These are phyloP conservation scores for Tetranychus urticae DNA, from an alignment of 1,140 invertebrate species.

Conservation along the genomic window DNA sequence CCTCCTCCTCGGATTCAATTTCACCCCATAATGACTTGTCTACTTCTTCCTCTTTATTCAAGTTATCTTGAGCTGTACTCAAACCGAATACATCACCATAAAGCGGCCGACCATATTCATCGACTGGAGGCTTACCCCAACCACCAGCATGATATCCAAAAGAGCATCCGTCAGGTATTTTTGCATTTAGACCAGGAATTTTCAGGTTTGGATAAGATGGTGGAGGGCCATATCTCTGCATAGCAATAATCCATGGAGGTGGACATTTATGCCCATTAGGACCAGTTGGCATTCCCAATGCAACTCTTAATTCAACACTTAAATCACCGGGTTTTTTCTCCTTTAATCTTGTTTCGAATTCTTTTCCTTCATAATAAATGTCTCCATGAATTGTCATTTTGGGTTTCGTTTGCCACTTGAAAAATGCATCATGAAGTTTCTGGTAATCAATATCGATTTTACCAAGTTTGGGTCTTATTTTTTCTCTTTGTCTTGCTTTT, in stretches of 20 bases:
- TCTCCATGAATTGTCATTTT: slow-evolving; percentile 97
- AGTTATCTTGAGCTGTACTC: slow-evolving; percentile 6
- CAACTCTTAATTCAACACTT: slow-evolving; percentile 79
- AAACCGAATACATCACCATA: slow-evolving; percentile 95
- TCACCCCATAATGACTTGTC: slow-evolving; percentile 90
- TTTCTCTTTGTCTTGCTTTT: slow-evolving; percentile 95
- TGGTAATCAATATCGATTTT: slow-evolving; percentile 99
- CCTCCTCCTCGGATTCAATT: slow-evolving; percentile 75
- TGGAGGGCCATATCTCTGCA: slow-evolving; percentile 96
- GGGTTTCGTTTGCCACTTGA: slow-evolving; percentile 98
- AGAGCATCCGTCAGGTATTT: slow-evolving; percentile 78
- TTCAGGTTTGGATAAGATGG: slow-evolving; percentile 97
- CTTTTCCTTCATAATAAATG: slow-evolving; percentile 99
- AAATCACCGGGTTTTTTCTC: slow-evolving; percentile 97
- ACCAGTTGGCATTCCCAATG: slow-evolving; percentile 94
- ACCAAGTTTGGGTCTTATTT: slow-evolving; percentile 85
- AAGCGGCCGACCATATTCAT: slow-evolving; percentile 85
- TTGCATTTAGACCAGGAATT: slow-evolving; percentile 75
- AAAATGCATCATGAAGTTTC: slow-evolving; percentile 97
- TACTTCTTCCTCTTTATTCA: slow-evolving; percentile 39
- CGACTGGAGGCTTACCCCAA: slow-evolving; percentile 99
- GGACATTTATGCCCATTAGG: slow-evolving; percentile 42
- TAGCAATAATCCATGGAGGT: slow-evolving; percentile 30
- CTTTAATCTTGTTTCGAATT: slow-evolving; percentile 88
- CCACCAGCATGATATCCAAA: slow-evolving; percentile 98